Conservation (phyloP, 2,797 vertebrate species). For the Hydrocynus forskahlii region DNA sequence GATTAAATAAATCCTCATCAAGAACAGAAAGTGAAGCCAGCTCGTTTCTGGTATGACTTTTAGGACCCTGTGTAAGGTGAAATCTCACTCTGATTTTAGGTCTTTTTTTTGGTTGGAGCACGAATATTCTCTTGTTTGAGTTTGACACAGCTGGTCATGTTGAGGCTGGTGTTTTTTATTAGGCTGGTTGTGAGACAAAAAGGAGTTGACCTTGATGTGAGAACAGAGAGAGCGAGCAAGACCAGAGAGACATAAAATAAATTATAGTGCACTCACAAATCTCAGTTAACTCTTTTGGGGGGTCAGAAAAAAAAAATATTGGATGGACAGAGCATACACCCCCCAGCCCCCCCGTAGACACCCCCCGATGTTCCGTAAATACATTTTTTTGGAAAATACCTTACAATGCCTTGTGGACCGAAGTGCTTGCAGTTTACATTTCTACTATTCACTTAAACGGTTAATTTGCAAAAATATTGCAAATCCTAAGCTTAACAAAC, state of each 20-base stretch:
- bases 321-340: too few species aligned
- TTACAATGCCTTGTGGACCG: neutral
- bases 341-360: too few species aligned
- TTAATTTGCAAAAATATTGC: too few species aligned
- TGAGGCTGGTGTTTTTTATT: conserved; percentile 1
- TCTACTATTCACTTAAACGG: too few species aligned
- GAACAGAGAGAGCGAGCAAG: neutral
- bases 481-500: too few species aligned
- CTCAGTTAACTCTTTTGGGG: too few species aligned
- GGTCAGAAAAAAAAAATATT: too few species aligned
- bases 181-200: conserved; percentile 10
- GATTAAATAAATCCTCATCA: neutral
- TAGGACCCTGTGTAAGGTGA: neutral
- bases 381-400: too few species aligned
- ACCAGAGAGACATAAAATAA: neutral
- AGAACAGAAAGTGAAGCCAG: neutral
- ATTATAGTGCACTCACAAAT: conserved; percentile 28
- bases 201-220: conserved; percentile 29
- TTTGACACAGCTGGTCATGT: neutral
- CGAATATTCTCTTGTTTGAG: neutral
- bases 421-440: neutral
- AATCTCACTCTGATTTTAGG: neutral
- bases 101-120: neutral
- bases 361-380: neutral
- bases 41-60: neutral